Base-by-base conservation (phyloP, 2,888 invertebrate genomes). In the Eurytoma californica region DNA sequence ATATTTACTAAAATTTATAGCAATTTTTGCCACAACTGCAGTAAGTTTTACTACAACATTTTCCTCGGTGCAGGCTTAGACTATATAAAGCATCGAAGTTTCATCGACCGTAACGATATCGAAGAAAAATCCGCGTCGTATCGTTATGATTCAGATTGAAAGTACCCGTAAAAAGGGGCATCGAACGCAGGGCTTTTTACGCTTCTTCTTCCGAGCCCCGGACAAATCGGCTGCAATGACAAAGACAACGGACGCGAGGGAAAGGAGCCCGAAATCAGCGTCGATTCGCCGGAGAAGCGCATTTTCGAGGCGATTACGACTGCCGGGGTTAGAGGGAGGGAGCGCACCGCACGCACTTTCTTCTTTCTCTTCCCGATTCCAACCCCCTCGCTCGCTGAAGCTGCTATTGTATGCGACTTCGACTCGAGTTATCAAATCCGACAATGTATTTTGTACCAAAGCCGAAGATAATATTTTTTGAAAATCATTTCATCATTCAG, bases 141-240 rank as follows among this genome's bases (percentile, higher is more conserved):
- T 74, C 80, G 72, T 78, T 78, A 78, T 80, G 75, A 77, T 78
- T 80, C 74, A 72, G 72, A 75, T 75, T 74, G 72, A 80, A 70
- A 78, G 77, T 67, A 66, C 77, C 78, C 74, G 80, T 74, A 80
- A 80, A 80, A 80, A 78, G 70, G 57, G 70, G 66, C 74, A 80
- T 72, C 61, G 69, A 65, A 16, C 14, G 13, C 51, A 18, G 57
- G 57, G 68, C 61, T 67, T 69, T 72, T 63, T 57, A 24, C n/a
- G 16, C 30, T 49, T 39, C 51, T 13, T 28, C 47, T 69, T 57
- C 16, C 47, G 63, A 49, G 30, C 57, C 53, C 18, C 66, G 68
- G 63, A 73, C 80, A 80, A 83, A 83, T 82, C 80, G 74, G 69
- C 61, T 70, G 55, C 63, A 49, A 24, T 72, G 79, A 81, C 81